Conservation (phyloP, 2,797 vertebrate genomes). For the Cossypha caffra region DNA sequence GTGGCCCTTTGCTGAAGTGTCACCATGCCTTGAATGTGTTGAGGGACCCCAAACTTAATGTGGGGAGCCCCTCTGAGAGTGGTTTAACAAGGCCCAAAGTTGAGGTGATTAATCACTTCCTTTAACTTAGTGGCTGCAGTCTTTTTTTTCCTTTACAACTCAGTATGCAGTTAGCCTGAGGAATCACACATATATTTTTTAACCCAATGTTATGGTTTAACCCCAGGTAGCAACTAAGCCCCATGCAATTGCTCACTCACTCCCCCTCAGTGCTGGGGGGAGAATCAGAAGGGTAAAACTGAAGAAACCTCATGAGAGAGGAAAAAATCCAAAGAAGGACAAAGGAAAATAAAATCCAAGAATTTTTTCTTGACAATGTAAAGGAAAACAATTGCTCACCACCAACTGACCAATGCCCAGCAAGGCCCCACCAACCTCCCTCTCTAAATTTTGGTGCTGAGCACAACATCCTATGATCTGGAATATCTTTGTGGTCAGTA, state of each 20-base stretch:
- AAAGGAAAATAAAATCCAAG: neutral
- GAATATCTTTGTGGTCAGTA: neutral
- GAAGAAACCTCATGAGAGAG: neutral
- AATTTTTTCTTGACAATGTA: neutral
- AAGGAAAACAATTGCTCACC: neutral
- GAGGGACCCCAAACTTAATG: neutral
- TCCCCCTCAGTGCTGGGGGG: neutral
- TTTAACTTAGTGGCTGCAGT: neutral
- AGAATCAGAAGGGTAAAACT: neutral
- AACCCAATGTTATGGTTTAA: neutral
- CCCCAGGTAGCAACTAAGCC: neutral
- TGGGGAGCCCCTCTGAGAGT: neutral
- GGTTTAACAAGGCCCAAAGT: neutral
- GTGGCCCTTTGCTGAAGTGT: neutral
- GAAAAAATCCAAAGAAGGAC: neutral
- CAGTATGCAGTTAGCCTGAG: neutral
- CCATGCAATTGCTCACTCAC: rapidly evolving
- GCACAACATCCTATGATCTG: neutral
- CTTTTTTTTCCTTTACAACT: neutral
- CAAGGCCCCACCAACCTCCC: neutral
- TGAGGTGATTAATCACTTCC: neutral
- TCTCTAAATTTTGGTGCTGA: neutral
- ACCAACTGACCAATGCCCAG: neutral
- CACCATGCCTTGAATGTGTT: neutral
- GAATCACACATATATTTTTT: neutral